phyloP scores from a whole-genome alignment of 2,113 vertebrate species.

The Neodon shergylaensis region DNA sequence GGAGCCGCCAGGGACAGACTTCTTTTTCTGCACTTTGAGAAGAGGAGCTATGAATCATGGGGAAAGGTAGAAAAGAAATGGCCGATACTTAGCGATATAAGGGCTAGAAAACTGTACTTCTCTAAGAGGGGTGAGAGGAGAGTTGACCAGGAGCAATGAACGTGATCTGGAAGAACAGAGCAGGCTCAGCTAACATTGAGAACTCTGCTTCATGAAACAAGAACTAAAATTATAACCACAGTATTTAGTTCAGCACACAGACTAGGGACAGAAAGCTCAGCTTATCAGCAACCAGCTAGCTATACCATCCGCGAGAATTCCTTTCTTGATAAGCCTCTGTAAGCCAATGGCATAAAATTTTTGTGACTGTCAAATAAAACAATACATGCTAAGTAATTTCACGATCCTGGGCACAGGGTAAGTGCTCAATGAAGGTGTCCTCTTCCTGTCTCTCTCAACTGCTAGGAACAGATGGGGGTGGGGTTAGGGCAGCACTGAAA shows the following conservation, averaged over 20 bases:
- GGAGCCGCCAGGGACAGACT: not conserved
- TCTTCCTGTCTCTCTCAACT: not conserved
- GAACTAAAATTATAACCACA: not conserved
- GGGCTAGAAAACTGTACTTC: not conserved
- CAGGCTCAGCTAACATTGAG: not conserved
- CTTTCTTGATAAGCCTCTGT: not conserved
- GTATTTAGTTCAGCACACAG: not conserved
- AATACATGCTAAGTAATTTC: not conserved
- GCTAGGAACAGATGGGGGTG: too few relatives aligned
- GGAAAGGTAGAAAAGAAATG: not conserved
- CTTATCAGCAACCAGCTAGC: too few relatives aligned
- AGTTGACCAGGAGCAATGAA: not conserved
- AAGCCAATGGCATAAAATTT: not conserved
- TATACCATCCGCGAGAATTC: not conserved
- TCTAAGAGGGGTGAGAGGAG: not conserved
- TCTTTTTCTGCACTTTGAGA: not conserved
- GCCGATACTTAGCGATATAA: not conserved
- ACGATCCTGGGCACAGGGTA: too few relatives aligned
- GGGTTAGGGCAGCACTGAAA: not conserved
- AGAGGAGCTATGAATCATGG: not conserved
- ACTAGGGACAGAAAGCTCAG: not conserved
- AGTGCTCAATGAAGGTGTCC: not conserved
- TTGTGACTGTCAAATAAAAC: not conserved
- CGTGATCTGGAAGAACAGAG: not conserved
- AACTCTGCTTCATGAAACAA: not conserved